A percentile compares a stretch with the other conserved stretches of the same genome.
phyloP scores from a whole-genome alignment of 2,113 vertebrate species.

The Cardinalis cardinalis region DNA sequence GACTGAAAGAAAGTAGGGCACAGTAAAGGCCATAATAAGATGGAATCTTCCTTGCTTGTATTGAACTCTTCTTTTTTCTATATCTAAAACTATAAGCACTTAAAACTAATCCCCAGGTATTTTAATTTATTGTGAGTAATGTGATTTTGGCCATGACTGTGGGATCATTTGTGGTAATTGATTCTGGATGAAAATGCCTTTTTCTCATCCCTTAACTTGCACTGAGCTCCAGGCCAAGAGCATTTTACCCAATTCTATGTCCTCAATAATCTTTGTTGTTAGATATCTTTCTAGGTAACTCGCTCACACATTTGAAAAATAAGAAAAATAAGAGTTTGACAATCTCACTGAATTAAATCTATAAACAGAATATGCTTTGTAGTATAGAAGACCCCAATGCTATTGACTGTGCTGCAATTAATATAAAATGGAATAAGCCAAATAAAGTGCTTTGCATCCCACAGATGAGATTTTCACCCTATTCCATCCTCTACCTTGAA shows the following conservation, averaged over 20 bases:
- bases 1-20: neutral
- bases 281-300: neutral
- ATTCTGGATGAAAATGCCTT: constrained; percentile 36
- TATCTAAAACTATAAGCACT: neutral
- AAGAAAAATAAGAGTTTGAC: neutral
- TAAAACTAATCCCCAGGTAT: constrained; percentile 1
- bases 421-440: neutral
- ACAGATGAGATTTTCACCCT: neutral
- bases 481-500: neutral
- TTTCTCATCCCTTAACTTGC: constrained; percentile 35
- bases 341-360: neutral
- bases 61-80: neutral
- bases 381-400: neutral
- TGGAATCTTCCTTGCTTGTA: neutral
- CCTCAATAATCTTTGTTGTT: neutral
- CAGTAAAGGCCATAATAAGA: neutral
- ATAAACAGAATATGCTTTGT: neutral
- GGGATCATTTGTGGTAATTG: constrained; percentile 53
- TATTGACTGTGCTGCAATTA: neutral
- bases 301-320: neutral
- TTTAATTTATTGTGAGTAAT: constrained; percentile 49
- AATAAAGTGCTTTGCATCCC: neutral
- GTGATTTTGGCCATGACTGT: constrained; percentile 37
- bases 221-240: constrained; percentile 1
- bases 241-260: neutral